phyloP scores from a whole-genome alignment of 2,113 vertebrate species.

The Gambusia holbrooki region DNA sequence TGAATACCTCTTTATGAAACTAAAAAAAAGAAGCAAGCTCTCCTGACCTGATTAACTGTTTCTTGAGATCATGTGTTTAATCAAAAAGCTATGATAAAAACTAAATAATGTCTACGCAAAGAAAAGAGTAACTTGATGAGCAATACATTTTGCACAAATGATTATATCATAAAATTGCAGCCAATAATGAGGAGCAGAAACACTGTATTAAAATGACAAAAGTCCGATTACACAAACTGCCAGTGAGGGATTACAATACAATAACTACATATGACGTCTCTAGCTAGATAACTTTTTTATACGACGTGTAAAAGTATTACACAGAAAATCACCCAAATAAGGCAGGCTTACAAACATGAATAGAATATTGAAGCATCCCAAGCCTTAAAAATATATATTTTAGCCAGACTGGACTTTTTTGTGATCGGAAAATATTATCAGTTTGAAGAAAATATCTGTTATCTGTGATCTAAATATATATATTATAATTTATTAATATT shows the following conservation, averaged over 20 bases:
- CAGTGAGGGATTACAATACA: slow-evolving; percentile 39
- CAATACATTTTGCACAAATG: slow-evolving; percentile 56
- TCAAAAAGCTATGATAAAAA: slow-evolving; percentile 52
- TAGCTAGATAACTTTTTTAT: neutral
- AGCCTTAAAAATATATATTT: no score
- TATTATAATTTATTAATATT: no score
- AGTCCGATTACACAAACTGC: slow-evolving; percentile 47
- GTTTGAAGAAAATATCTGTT: no score
- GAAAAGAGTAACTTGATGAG: slow-evolving; percentile 64
- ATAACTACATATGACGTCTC: no score
- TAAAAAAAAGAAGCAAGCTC: slow-evolving; percentile 26
- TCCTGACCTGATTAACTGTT: slow-evolving; percentile 27
- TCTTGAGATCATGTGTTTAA: slow-evolving; percentile 24
- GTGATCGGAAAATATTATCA: neutral
- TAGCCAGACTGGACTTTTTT: no score
- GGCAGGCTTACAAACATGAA: neutral
- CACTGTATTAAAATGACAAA: slow-evolving; percentile 44
- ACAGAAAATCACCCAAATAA: neutral
- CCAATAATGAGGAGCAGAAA: slow-evolving; percentile 55
- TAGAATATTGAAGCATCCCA: no score
- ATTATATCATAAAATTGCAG: slow-evolving; percentile 62
- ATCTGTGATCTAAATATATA: no score
- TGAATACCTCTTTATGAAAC: slow-evolving; percentile 27
- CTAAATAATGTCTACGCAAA: slow-evolving; percentile 60
- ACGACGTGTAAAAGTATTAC: slow-evolving; percentile 14